Conservation (phyloP, 2,888 invertebrate species). For the Synanthedon vespiformis region DNA sequence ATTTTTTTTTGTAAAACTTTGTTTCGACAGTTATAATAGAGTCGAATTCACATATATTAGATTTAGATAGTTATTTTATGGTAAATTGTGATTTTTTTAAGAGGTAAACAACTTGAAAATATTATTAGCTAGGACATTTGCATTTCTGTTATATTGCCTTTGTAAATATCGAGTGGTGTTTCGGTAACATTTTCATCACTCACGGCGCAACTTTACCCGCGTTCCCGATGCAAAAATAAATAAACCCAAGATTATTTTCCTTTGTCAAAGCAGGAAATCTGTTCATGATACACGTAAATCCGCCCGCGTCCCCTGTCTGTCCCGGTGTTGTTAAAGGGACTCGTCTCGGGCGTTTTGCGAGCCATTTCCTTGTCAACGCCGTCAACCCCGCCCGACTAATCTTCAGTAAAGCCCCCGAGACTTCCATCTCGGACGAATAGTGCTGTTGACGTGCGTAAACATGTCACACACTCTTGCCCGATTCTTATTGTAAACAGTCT, state of each 20-base stretch:
- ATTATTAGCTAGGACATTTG: too few relatives aligned
- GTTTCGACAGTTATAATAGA: slow-evolving; percentile 19
- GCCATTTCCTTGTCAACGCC: slow-evolving; percentile 59
- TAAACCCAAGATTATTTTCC: slow-evolving; percentile 41
- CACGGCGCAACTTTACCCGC: slow-evolving; percentile 19
- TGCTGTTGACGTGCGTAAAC: slow-evolving; percentile 20
- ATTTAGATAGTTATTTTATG: slow-evolving; percentile 5
- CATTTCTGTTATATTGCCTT: too few relatives aligned
- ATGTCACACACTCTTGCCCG: slow-evolving; percentile 14
- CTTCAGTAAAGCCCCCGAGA: slow-evolving; percentile 41
- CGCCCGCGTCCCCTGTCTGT: slow-evolving; percentile 61
- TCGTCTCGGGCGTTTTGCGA: slow-evolving; percentile 55
- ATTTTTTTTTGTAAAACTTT: slow-evolving; percentile 25
- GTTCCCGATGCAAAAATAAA: slow-evolving; percentile 38
- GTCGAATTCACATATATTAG: slow-evolving; percentile 17
- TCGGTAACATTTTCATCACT: slow-evolving; percentile 26
- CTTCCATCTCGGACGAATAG: slow-evolving; percentile 23
- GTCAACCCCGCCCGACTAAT: slow-evolving; percentile 48
- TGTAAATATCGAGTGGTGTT: slow-evolving; percentile 14
- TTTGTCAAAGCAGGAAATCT: slow-evolving; percentile 62
- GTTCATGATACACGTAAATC: slow-evolving; percentile 60
- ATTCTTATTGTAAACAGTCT: slow-evolving; percentile 27
- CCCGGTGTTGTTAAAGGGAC: slow-evolving; percentile 56
- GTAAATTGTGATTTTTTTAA: neutral
- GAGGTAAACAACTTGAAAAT: too few relatives aligned